Conservation (phyloP, 2,888 invertebrate genomes). For the Tenthredo distinguenda region DNA sequence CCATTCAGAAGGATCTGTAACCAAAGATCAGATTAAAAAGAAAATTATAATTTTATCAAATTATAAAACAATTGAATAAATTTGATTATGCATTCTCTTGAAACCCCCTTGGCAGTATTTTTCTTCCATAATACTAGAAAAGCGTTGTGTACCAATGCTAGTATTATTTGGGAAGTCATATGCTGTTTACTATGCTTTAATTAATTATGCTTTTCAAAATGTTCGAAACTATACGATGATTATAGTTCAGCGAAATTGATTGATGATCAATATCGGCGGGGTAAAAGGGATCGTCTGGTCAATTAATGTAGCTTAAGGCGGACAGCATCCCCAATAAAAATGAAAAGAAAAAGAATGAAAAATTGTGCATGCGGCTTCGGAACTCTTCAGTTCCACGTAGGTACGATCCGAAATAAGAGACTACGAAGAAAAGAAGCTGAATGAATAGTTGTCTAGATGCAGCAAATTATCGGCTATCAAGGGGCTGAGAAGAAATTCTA, state of each 20-base stretch:
- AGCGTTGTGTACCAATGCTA: not conserved
- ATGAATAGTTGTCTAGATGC: constrained; percentile 16
- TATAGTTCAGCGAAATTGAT: constrained; percentile 7
- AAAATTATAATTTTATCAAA: not conserved
- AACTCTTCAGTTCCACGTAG: constrained; percentile 17
- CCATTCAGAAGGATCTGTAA: constrained; percentile 84
- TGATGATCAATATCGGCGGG: constrained; percentile 3
- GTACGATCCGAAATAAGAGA: not conserved
- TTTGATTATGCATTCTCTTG: not conserved
- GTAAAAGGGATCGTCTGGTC: not conserved
- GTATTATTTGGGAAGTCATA: not conserved
- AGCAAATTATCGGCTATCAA: constrained; percentile 21
- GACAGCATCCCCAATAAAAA: not conserved
- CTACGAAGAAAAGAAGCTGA: constrained; percentile 18
- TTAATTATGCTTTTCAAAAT: not conserved
- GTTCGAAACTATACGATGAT: not conserved
- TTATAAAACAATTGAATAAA: not conserved
- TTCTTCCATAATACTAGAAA: not conserved
- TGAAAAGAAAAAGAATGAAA: not conserved
- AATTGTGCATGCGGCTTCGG: not conserved
- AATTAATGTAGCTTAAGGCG: constrained; percentile 23
- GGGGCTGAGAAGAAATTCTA: not conserved
- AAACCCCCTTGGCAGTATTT: not conserved
- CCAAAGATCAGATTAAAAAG: not conserved
- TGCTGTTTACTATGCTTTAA: not conserved